Evolutionary conservation across 1,140 invertebrate species (phyloP).

Genomic region (Apis florea): DNA sequence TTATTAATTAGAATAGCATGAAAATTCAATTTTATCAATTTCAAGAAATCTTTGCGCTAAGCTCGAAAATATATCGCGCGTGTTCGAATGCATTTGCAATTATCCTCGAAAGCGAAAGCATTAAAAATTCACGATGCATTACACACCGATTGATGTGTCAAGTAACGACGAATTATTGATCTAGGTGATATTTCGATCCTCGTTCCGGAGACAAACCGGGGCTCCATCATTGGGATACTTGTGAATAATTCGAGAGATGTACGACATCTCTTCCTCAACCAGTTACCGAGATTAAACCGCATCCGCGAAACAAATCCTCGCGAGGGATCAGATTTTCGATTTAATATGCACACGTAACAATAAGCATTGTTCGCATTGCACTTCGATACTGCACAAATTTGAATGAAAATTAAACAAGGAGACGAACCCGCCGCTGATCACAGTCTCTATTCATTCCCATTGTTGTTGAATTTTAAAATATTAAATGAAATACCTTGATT

Average conservation of each 20-base stretch:
- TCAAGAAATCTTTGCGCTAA: neutral
- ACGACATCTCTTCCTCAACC: conserved; percentile 33
- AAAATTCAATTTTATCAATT: neutral
- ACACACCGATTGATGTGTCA: neutral
- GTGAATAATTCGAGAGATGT: conserved; percentile 53
- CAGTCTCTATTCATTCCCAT: neutral
- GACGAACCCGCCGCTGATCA: too few species aligned
- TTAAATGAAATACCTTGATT: too few species aligned
- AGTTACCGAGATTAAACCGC: conserved; percentile 58
- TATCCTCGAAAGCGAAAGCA: neutral
- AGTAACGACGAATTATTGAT: conserved; percentile 47
- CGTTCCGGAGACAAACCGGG: conserved; percentile 34
- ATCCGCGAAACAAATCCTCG: conserved; percentile 57
- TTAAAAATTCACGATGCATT: neutral
- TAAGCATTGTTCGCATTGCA: conserved; percentile 11
- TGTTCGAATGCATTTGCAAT: neutral
- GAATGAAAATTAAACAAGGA: neutral
- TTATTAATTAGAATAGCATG: too few species aligned
- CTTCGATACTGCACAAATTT: conserved; percentile 14
- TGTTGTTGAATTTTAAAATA: neutral
- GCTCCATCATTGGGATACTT: conserved; percentile 29
- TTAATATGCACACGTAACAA: conserved; percentile 39
- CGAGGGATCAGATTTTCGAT: conserved; percentile 50
- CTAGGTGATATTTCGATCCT: conserved; percentile 52
- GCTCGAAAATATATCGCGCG: neutral